A percentile compares a stretch with the other conserved stretches of the same genome.
Evolutionary conservation across 1,140 invertebrate species (phyloP).

Genomic region (Eumaeus atala): DNA sequence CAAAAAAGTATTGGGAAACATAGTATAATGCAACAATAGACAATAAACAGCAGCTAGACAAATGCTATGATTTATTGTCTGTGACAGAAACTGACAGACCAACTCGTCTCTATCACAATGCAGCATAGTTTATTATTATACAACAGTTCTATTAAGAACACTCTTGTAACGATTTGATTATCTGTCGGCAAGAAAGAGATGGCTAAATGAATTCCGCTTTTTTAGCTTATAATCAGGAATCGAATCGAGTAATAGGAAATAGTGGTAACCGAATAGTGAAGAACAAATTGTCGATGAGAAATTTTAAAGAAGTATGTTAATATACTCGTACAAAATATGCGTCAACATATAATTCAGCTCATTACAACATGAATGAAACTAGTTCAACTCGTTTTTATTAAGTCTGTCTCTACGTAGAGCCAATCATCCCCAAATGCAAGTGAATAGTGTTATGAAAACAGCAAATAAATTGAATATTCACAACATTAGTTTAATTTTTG

Average conservation of each 20-base stretch:
- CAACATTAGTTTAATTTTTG: no score
- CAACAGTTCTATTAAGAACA: background rate
- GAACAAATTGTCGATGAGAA: conserved; percentile 5
- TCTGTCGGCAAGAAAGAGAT: conserved; percentile 36
- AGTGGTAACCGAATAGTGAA: conserved; percentile 19
- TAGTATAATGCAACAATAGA: conserved; percentile 38
- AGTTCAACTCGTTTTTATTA: no score
- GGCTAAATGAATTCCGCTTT: conserved; percentile 32
- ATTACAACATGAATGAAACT: no score
- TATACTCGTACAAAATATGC: no score
- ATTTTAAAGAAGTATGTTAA: no score
- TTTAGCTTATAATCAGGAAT: conserved; percentile 52
- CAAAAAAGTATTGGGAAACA: conserved; percentile 13
- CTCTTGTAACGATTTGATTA: conserved; percentile 19
- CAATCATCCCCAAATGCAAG: no score
- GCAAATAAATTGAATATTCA: no score
- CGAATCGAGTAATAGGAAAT: conserved; percentile 44
- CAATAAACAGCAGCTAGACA: conserved; percentile 48
- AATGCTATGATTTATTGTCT: conserved; percentile 52
- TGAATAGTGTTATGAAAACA: no score
- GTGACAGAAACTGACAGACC: conserved; percentile 30
- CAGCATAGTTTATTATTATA: conserved; percentile 10
- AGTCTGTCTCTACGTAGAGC: no score
- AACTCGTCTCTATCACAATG: conserved; percentile 17
- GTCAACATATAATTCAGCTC: no score